phyloP scores from a whole-genome alignment of 2,797 vertebrate genomes.

The Sebastes vulpes region DNA sequence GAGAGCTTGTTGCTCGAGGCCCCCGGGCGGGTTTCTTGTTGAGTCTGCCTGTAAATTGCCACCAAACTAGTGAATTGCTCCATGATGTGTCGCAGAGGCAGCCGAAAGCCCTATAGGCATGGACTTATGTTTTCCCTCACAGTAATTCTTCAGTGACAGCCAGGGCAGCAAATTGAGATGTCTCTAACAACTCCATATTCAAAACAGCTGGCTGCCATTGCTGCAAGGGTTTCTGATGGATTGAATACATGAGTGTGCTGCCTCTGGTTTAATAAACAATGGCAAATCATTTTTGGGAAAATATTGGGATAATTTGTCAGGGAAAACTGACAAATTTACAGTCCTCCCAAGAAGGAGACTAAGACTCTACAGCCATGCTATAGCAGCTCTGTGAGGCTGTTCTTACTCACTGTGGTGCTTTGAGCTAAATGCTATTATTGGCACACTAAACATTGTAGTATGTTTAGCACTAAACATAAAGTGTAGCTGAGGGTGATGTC shows the following conservation, averaged over 20 bases:
- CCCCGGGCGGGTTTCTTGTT: conserved; percentile 72
- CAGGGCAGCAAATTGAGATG: conserved; percentile 60
- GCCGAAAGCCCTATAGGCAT: conserved; percentile 67
- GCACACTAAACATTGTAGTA: neutral
- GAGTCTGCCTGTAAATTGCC: conserved; percentile 79
- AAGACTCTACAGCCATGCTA: neutral
- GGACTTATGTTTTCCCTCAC: conserved; percentile 63
- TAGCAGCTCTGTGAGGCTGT: neutral
- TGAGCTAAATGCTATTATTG: neutral
- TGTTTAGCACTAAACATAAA: neutral
- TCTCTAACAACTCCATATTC: conserved; percentile 58
- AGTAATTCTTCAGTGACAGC: conserved; percentile 72
- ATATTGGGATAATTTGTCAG: conserved; percentile 30
- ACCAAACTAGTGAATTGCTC: conserved; percentile 82
- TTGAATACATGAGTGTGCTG: conserved; percentile 8
- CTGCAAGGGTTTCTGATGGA: conserved; percentile 30
- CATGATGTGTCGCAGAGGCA: conserved; percentile 72
- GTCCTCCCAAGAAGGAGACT: neutral
- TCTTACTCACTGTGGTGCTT: neutral
- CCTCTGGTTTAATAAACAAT: conserved; percentile 34
- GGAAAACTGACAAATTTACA: conserved; percentile 12
- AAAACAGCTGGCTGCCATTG: conserved; percentile 54
- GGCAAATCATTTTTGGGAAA: conserved; percentile 12
- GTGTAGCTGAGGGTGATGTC: neutral
- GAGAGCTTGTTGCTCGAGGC: conserved; percentile 66